phyloP scores from a whole-genome alignment of 2,113 vertebrate species.

The Ameiurus melas region DNA sequence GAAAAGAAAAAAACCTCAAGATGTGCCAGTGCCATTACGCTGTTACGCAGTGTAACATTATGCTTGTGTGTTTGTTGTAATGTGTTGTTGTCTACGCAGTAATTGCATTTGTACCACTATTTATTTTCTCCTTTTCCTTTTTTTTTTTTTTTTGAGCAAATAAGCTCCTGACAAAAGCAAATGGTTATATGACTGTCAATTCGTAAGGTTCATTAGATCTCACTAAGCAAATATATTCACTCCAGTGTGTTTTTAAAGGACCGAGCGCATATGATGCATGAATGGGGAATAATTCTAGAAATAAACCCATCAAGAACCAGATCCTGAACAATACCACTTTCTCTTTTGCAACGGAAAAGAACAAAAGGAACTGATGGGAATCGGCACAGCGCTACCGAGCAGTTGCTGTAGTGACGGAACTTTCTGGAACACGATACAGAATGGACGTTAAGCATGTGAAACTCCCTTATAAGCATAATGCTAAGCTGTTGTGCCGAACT shows the following conservation, averaged over 20 bases:
- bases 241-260: not conserved
- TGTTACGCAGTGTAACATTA: not conserved
- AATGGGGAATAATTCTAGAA: not conserved
- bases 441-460: not conserved
- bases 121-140: not conserved
- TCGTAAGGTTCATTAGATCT: not conserved
- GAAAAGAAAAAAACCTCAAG: not conserved
- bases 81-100: not conserved
- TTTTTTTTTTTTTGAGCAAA: not conserved
- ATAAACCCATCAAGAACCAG: not conserved
- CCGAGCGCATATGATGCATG: not conserved
- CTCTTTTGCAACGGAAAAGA: not conserved
- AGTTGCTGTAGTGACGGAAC: not conserved
- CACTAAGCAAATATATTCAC: not conserved
- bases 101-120: slow-evolving; percentile 11
- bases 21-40: slow-evolving; percentile 1
- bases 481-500: not conserved
- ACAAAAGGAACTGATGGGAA: not conserved
- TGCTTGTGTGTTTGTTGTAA: slow-evolving; percentile 3
- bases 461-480: not conserved
- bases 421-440: not conserved
- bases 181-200: not conserved
- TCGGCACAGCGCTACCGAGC: not conserved
- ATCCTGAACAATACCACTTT: not conserved
- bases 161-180: not conserved